Percentiles rank a stretch among this genome's conserved stretches.
Evolutionary conservation across 2,797 vertebrate genomes (phyloP).

Genomic region (Paedocypris micromegethes): DNA sequence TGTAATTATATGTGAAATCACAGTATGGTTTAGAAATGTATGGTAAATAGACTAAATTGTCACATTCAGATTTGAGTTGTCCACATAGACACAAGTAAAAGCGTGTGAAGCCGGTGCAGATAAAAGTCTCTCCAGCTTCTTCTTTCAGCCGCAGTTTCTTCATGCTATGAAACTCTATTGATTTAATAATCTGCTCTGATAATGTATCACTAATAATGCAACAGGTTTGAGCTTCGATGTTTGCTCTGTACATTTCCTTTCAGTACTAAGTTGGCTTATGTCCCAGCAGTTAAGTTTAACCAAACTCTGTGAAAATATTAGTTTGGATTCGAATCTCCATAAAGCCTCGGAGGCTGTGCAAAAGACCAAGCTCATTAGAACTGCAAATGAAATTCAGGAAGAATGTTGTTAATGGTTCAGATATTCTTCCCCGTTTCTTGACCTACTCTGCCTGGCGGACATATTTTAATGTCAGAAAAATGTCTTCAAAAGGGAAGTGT

Average conservation of each 20-base stretch:
- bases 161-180: conserved; percentile 11
- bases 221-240: conserved; percentile 24
- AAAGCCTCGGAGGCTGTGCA: conserved; percentile 36
- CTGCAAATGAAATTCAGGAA: conserved; percentile 43
- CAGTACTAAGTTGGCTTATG: conserved; percentile 27
- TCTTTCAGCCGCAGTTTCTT: background rate
- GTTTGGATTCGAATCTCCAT: conserved; percentile 45
- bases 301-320: conserved; percentile 37
- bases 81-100: background rate
- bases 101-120: conserved; percentile 19
- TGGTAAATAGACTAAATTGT: background rate
- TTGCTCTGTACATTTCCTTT: conserved; percentile 27
- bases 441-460: conserved; percentile 32
- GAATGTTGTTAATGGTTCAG: conserved; percentile 34
- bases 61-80: conserved; percentile 1
- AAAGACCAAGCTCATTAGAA: conserved; percentile 40
- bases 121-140: conserved; percentile 8
- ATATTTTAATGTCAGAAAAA: conserved; percentile 23
- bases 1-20: too few relatives aligned
- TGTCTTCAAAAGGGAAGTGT: conserved; percentile 20
- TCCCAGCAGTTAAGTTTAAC: conserved; percentile 33
- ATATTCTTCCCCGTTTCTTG: conserved; percentile 33
- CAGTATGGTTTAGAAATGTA: too few relatives aligned
- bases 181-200: conserved; percentile 15
- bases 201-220: conserved; percentile 22